These are phyloP conservation scores for Osmerus eperlanus DNA, from an alignment of 2,113 vertebrate genomes.

Conservation along the genomic window DNA sequence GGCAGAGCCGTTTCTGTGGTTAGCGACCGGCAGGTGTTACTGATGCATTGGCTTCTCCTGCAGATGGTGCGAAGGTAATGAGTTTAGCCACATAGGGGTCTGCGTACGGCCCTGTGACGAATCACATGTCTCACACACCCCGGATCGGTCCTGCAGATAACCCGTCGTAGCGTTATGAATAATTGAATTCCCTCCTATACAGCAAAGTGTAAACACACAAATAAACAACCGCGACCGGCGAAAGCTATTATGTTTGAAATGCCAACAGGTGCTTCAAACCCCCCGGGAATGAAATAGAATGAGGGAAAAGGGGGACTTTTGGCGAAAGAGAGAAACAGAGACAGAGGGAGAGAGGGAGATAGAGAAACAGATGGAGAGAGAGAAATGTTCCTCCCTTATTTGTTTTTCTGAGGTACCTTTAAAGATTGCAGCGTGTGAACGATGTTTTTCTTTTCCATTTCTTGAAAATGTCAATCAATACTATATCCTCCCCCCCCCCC, in stretches of 20 bases:
- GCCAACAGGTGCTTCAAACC: background rate
- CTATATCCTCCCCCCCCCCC: conserved; percentile 3
- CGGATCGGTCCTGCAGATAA: background rate
- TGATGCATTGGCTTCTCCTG: conserved; percentile 9
- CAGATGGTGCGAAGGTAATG: conserved; percentile 2
- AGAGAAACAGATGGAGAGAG: conserved; percentile 15
- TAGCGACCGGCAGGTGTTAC: background rate
- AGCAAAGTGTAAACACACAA: conserved; percentile 1
- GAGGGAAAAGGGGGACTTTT: background rate
- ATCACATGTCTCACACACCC: background rate
- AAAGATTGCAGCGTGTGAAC: conserved; percentile 22
- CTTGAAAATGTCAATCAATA: conserved; percentile 42
- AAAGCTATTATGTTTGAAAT: conserved; percentile 1
- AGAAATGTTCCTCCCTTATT: conserved; percentile 7
- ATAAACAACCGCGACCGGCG: background rate
- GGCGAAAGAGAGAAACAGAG: background rate
- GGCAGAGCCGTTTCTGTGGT: background rate
- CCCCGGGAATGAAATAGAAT: background rate
- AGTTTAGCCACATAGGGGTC: background rate
- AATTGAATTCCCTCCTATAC: background rate
- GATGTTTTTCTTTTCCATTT: background rate
- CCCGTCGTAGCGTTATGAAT: conserved; percentile 5
- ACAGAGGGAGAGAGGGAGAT: conserved; percentile 2
- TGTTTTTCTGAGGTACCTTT: conserved; percentile 21
- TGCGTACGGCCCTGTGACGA: too few relatives aligned